Evolutionary conservation across 2,797 vertebrate genomes (phyloP).

Genomic region (Syngnathus acus): DNA sequence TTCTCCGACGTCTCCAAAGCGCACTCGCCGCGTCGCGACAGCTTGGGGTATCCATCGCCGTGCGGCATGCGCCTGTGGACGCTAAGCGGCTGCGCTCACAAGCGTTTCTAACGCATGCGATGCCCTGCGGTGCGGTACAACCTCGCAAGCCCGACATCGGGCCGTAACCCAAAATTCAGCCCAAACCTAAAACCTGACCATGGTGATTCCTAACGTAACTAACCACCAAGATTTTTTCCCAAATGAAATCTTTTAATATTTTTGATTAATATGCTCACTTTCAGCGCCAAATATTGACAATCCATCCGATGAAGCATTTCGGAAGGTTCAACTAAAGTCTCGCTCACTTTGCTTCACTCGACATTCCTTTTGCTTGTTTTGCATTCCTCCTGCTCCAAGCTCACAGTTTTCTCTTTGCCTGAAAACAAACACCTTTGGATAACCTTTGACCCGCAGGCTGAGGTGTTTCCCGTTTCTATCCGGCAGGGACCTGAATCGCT

Average conservation of each 20-base stretch:
- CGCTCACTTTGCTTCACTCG: neutral
- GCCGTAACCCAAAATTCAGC: no score
- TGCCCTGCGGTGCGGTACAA: no score
- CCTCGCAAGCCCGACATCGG: neutral
- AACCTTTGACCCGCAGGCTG: no score
- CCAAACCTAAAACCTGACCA: no score
- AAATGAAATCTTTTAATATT: no score
- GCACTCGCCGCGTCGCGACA: slow-evolving; percentile 65
- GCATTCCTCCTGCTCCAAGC: slow-evolving; percentile 29
- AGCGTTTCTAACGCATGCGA: no score
- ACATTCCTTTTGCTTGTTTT: neutral
- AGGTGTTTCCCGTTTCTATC: slow-evolving; percentile 1
- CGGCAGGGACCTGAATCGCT: slow-evolving; percentile 88
- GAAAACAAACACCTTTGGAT: neutral
- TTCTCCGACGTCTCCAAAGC: slow-evolving; percentile 77
- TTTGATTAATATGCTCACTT: no score
- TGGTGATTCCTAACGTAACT: no score
- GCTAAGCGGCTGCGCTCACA: slow-evolving; percentile 9
- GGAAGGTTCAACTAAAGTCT: neutral
- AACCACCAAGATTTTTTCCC: no score
- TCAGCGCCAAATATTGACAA: neutral
- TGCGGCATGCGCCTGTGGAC: slow-evolving; percentile 49
- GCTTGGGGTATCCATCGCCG: slow-evolving; percentile 79
- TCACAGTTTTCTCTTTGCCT: slow-evolving; percentile 24
- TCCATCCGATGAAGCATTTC: no score